phyloP scores from a whole-genome alignment of 2,888 invertebrate species.

The Bruchidius siliquastri region DNA sequence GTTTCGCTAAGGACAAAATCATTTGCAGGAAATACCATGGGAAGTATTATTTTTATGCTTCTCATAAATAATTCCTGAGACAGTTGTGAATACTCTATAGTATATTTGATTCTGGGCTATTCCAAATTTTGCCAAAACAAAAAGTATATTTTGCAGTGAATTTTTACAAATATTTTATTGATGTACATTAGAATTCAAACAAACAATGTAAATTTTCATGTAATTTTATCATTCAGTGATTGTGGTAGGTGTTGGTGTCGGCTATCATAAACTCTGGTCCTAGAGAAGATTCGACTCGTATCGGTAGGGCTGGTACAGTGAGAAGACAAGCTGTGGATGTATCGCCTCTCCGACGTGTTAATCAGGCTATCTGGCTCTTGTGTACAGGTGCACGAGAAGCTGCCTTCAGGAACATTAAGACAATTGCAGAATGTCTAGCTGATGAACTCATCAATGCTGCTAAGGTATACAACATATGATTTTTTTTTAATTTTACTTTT shows the following conservation, averaged over 20 bases:
- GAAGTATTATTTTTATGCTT: not conserved
- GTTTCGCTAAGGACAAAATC: not conserved
- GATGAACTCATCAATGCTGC: slow-evolving; percentile 99
- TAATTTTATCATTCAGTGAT: not conserved
- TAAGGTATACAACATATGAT: slow-evolving; percentile 62
- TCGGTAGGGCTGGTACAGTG: slow-evolving; percentile 99
- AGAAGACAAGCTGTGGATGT: slow-evolving; percentile 99
- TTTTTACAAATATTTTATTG: too few species aligned
- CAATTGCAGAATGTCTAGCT: slow-evolving; percentile 98
- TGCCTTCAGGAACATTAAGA: slow-evolving; percentile 99
- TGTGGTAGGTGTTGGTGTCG: slow-evolving; percentile 77
- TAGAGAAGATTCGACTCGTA: slow-evolving; percentile 99
- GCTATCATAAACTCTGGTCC: slow-evolving; percentile 99
- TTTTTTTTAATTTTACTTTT: not conserved
- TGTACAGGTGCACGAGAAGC: slow-evolving; percentile 99
- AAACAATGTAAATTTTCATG: not conserved
- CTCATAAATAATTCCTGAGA: not conserved
- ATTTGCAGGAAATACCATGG: not conserved
- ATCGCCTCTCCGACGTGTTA: slow-evolving; percentile 95
- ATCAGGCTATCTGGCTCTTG: slow-evolving; percentile 98
- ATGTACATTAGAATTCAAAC: too few species aligned
- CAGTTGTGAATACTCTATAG: too few species aligned
- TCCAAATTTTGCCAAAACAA: too few species aligned
- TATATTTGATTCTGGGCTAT: too few species aligned
- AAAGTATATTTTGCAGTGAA: not conserved